Evolutionary conservation across 2,797 vertebrate species (phyloP).

Genomic region (Rhyacichthys aspro): DNA sequence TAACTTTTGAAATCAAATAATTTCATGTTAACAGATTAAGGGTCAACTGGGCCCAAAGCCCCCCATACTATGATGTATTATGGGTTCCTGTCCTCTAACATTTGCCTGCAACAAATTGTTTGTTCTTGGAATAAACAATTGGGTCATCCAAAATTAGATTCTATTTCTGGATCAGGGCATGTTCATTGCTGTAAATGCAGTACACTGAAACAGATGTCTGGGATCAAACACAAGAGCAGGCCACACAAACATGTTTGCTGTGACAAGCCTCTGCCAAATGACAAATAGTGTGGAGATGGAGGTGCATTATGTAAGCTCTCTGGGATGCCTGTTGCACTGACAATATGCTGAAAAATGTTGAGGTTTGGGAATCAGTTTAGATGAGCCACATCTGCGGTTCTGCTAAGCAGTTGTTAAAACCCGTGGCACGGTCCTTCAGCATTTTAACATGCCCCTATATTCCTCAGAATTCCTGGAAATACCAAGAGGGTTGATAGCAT

Average conservation of each 20-base stretch:
- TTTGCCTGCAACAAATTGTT: conserved; percentile 61
- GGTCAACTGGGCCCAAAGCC: conserved; percentile 22
- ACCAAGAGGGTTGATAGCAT: conserved; percentile 7
- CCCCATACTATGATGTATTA: conserved; percentile 40
- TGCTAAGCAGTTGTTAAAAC: conserved; percentile 21
- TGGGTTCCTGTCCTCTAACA: conserved; percentile 20
- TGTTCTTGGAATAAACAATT: conserved; percentile 68
- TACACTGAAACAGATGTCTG: conserved; percentile 66
- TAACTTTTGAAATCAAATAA: neutral
- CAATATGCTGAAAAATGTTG: conserved; percentile 50
- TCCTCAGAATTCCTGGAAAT: conserved; percentile 23
- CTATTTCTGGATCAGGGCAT: conserved; percentile 60
- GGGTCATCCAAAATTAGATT: conserved; percentile 60
- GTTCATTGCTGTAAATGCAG: conserved; percentile 23
- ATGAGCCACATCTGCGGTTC: conserved; percentile 46
- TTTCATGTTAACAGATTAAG: conserved; percentile 22
- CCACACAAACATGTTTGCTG: conserved; percentile 71
- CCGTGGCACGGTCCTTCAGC: neutral
- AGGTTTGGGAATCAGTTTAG: conserved; percentile 54
- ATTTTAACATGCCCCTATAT: conserved; percentile 15
- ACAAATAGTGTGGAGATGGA: conserved; percentile 60
- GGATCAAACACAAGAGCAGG: conserved; percentile 55
- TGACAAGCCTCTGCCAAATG: conserved; percentile 62
- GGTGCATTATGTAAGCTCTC: conserved; percentile 49
- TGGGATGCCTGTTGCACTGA: conserved; percentile 47